Base-by-base conservation (phyloP, 2,113 vertebrate species). In the Erythrolamprus reginae region DNA sequence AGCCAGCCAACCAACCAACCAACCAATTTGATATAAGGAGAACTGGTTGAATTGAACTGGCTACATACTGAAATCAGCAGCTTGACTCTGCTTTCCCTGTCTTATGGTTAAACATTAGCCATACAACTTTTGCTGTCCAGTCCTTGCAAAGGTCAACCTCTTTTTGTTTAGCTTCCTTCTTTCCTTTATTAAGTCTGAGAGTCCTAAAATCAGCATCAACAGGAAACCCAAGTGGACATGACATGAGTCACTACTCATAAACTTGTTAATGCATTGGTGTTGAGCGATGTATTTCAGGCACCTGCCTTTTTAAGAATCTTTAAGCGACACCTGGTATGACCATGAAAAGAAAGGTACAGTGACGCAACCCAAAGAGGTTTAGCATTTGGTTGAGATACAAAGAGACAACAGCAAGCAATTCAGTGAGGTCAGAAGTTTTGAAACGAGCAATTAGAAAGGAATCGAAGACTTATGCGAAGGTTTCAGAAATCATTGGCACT, bases 281-380 rank as follows among this genome's bases (percentile, higher is more conserved):
- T 89, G 95, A 95, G 65, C 89, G 90, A 94, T 53, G 42, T 1
- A 50, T 89, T 90, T 94, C 89, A 95, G 89, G 88, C 89, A 86
- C 93, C 84, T 53, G 86, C 9, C 12, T 15, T 48, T 89, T 7
- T 45, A 56, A 56, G 52, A 87, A 92, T 77, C 4, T 48, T 70
- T 12, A 82, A 45, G 52, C n/a, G 87, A 47, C 38, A 82, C 33
- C 26, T 24, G 47, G 42, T 42, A 84, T 58, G 26, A 82, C 42
- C 51, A 86, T 23, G 17, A 13, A 53, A 38, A 21, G 3, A 12
- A 9, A 58, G 92, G 90, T 56, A 47, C 4, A 89, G 87, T 0
- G 0, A 15, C 15, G 0, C 12, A 24, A 92, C 9, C 56, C 24
- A 4, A 28, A 33, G 91, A 19, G 4, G 53, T 48, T 84, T 65